These are phyloP conservation scores for Tolmerus cingulatus DNA, from an alignment of 2,888 invertebrate genomes.

Conservation along the genomic window DNA sequence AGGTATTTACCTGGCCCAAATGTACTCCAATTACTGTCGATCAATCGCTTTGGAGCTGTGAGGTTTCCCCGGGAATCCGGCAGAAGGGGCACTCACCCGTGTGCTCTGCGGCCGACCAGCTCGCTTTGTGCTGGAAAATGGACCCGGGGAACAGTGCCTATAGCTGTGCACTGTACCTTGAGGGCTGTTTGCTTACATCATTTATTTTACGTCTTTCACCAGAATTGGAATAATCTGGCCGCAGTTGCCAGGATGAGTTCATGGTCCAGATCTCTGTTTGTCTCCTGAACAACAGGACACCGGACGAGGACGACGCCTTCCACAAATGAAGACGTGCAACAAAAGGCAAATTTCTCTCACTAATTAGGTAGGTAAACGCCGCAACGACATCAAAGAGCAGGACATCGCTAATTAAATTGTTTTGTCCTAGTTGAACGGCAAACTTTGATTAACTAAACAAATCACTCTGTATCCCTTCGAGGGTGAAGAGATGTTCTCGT, in stretches of 20 bases:
- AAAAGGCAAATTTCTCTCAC: conserved; percentile 9
- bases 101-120: not conserved
- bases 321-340: not conserved
- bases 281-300: not conserved
- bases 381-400: conserved; percentile 23
- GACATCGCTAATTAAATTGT: conserved; percentile 34
- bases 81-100: not conserved
- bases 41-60: conserved; percentile 11
- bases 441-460: conserved; percentile 39
- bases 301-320: not conserved
- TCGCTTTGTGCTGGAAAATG: not conserved
- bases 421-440: conserved; percentile 14
- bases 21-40: conserved; percentile 31
- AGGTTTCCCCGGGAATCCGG: not conserved
- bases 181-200: not conserved
- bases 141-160: not conserved
- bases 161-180: not conserved
- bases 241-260: not conserved
- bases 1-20: conserved; percentile 23
- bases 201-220: conserved; percentile 9
- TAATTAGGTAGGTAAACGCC: conserved; percentile 30
- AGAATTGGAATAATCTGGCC: not conserved
- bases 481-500: not conserved
- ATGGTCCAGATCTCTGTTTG: not conserved
- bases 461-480: conserved; percentile 13